Base-by-base conservation (phyloP, 2,797 vertebrate genomes). In the Sus cebifrons region DNA sequence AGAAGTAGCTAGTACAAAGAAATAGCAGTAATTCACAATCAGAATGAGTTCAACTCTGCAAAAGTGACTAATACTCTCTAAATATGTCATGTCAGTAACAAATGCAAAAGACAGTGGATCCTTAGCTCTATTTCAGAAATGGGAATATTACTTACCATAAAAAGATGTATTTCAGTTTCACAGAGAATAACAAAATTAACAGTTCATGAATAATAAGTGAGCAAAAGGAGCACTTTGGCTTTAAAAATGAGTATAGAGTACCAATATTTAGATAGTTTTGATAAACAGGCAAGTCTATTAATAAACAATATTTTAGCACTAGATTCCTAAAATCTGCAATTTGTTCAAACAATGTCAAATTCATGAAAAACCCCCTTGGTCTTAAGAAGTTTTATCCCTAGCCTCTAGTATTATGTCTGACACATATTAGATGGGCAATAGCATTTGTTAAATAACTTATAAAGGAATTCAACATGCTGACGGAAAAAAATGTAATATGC, bases 1-100 rank as follows among this genome's bases (percentile, higher is more conserved):
- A 99, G 85, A 96, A 99, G 98, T 92, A 99, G 98, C 99, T 99
- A 27, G 1, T 93, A 81, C 16, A 10, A 75, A 1, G 4, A 60
- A 16, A 82, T 32, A 70, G 15, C 17, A 94, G 18, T 64, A 91
- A 83, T 96, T 79, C 64, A 92, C 49, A 75, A 70, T 17, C 14
- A 58, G 17, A 82, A 65, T 56, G 74, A 90, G n/a, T 85, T 95
- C n/a, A 40, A 93, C 49, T 95, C n/a, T 52, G 52, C 40, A 89
- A 85, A 92, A 86, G 74, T 16, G 67, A 49, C 68, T 49, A 81
- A 14, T 60, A n/a, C n/a, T 74, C 25, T 67, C 36, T 89, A 89
- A 95, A 68, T 27, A 44, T 16, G 25, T 74, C 44, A 83, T 7
- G 60, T 64, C 21, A 40, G 21, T 82, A 89, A 56, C 56, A 89